Evolutionary conservation across 1,140 invertebrate genomes (phyloP).

Genomic region (Andrena cerasifolii): DNA sequence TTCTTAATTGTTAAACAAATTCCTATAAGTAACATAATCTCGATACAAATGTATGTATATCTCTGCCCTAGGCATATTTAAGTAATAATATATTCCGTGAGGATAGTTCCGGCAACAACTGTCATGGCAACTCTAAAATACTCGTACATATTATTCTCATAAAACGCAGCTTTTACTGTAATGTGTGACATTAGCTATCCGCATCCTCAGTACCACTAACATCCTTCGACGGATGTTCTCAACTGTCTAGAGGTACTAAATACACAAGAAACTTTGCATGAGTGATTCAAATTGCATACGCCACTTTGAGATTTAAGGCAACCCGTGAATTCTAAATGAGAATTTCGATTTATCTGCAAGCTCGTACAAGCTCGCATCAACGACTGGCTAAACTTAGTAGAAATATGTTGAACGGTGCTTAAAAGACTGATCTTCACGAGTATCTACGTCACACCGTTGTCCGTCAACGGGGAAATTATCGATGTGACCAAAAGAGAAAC

Average conservation of each 20-base stretch:
- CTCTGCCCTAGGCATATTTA: no score
- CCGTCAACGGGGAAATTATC: no score
- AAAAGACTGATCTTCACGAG: neutral
- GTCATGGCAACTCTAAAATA: neutral
- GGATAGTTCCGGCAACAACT: no score
- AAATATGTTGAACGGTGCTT: neutral
- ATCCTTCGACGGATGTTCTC: neutral
- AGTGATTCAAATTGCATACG: neutral
- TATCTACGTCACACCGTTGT: neutral
- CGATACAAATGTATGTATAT: no score
- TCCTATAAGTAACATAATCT: no score
- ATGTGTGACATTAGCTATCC: constrained; percentile 40
- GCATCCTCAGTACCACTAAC: neutral
- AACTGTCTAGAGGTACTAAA: neutral
- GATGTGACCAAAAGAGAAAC: no score
- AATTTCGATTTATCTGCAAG: neutral
- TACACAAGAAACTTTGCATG: neutral
- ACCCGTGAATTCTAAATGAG: neutral
- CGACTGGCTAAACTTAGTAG: neutral
- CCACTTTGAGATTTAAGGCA: constrained; percentile 20
- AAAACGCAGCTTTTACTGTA: constrained; percentile 12
- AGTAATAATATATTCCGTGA: no score
- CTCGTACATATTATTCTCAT: neutral
- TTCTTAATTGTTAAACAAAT: no score
- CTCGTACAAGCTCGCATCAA: neutral